Percentiles rank a stretch among this genome's conserved stretches.
Evolutionary conservation across 2,113 vertebrate genomes (phyloP).

Genomic region (Perccottus glenii): DNA sequence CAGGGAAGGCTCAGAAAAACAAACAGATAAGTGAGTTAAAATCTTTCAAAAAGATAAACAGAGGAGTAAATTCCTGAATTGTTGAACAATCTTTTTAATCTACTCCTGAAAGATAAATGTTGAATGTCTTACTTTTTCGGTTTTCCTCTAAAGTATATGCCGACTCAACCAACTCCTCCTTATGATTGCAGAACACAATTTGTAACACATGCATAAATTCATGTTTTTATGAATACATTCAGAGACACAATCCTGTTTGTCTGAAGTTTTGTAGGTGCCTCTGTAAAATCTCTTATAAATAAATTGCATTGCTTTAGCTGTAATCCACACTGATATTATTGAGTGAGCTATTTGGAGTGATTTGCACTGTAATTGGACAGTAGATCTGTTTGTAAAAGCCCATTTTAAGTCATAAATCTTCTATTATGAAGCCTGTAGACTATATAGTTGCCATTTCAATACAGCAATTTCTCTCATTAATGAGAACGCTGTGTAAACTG

Average conservation of each 20-base stretch:
- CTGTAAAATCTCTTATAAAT: not conserved
- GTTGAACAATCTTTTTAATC: not conserved
- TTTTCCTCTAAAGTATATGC: not conserved
- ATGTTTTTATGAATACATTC: not conserved
- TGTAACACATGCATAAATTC: slow-evolving; percentile 5
- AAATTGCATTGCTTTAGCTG: not conserved
- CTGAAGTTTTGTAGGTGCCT: not conserved
- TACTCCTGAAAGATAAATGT: not conserved
- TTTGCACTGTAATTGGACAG: not conserved
- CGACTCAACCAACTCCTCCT: not conserved
- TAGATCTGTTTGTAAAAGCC: not conserved
- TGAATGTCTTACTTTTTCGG: not conserved
- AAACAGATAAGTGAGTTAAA: no score
- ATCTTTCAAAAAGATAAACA: no score
- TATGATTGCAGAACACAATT: not conserved
- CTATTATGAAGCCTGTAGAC: not conserved
- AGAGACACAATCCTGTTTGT: not conserved
- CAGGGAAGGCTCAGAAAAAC: no score
- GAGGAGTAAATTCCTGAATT: no score
- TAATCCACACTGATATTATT: not conserved
- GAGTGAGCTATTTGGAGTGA: not conserved
- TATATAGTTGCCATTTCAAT: not conserved
- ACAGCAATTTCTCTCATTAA: slow-evolving; percentile 24
- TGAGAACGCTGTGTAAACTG: not conserved
- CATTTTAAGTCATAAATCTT: not conserved